These are phyloP conservation scores for Coracias cyanogaster DNA, from an alignment of 2,797 vertebrate species.

Conservation along the genomic window DNA sequence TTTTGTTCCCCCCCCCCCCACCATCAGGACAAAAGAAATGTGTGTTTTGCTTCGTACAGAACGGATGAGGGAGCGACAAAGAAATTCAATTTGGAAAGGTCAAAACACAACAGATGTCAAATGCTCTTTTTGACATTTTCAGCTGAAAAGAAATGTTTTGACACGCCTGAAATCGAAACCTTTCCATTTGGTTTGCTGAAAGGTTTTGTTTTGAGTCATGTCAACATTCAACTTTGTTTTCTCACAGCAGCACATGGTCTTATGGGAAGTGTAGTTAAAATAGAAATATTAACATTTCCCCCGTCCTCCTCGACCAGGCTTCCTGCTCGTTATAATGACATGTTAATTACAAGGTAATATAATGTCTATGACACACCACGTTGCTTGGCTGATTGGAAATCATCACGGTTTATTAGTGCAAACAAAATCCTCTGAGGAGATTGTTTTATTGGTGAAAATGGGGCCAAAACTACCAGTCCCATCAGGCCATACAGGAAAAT, in stretches of 20 bases:
- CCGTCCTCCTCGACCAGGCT: not conserved
- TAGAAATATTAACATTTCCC: not conserved
- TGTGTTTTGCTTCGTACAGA: not conserved
- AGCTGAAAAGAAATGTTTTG: slow-evolving; percentile 58
- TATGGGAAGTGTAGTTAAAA: slow-evolving; percentile 35
- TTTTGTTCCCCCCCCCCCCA: not conserved
- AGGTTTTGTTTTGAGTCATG: slow-evolving; percentile 44
- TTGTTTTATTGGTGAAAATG: not conserved
- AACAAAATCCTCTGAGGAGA: not conserved
- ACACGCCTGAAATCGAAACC: slow-evolving; percentile 60
- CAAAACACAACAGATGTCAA: slow-evolving; percentile 69
- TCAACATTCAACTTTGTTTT: slow-evolving; percentile 41
- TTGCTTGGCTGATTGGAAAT: not conserved
- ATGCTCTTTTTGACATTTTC: slow-evolving; percentile 64
- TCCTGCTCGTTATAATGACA: slow-evolving; percentile 2
- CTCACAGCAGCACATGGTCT: slow-evolving; percentile 2
- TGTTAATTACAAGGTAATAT: not conserved
- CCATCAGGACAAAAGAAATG: slow-evolving; percentile 1
- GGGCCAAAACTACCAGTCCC: not conserved
- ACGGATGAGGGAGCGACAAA: slow-evolving; percentile 4
- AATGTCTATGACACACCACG: not conserved
- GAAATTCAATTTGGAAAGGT: slow-evolving; percentile 68
- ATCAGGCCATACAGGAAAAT: not conserved
- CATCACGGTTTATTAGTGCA: not conserved
- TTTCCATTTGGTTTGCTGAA: slow-evolving; percentile 51